A percentile compares a stretch with the other conserved stretches of the same genome.
Evolutionary conservation across 2,888 invertebrate species (phyloP).

Genomic region (Plagodis dolabraria): DNA sequence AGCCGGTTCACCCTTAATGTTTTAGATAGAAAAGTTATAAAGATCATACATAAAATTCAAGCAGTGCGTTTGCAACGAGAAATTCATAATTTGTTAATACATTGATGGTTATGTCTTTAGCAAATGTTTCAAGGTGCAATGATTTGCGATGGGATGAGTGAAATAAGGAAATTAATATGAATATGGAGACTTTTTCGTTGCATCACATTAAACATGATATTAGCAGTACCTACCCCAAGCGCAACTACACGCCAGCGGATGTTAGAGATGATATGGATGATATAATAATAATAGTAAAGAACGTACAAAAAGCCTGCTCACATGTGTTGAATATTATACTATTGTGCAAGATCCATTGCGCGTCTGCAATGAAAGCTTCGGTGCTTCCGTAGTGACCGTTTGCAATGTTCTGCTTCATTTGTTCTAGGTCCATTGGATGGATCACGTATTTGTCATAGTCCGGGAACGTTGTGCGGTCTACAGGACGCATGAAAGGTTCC

Average conservation of each 20-base stretch:
- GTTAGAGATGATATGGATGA: constrained; percentile 25
- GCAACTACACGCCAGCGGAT: constrained; percentile 10
- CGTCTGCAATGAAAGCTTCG: constrained; percentile 95
- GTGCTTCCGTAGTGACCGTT: constrained; percentile 92
- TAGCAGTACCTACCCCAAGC: constrained; percentile 18
- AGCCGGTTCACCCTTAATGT: too few species aligned
- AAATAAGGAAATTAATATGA: too few species aligned
- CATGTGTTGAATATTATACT: constrained; percentile 95
- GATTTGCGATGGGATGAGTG: too few species aligned
- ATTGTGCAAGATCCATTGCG: constrained; percentile 97
- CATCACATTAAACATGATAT: background rate
- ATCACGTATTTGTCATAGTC: constrained; percentile 93
- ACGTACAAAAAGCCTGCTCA: constrained; percentile 76
- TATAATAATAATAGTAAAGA: constrained; percentile 41
- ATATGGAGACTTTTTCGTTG: background rate
- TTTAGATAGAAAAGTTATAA: too few species aligned
- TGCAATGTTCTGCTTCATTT: constrained; percentile 90
- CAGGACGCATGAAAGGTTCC: constrained; percentile 91
- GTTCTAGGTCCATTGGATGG: constrained; percentile 93
- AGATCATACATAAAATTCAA: too few species aligned
- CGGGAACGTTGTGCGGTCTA: constrained; percentile 88
- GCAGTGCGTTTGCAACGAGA: too few species aligned
- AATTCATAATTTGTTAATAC: too few species aligned
- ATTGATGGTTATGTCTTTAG: too few species aligned
- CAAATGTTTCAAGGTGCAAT: too few species aligned